A percentile compares a stretch with the other conserved stretches of the same genome.
Evolutionary conservation across 2,113 vertebrate species (phyloP).

Genomic region (Colistium nudipinnis): DNA sequence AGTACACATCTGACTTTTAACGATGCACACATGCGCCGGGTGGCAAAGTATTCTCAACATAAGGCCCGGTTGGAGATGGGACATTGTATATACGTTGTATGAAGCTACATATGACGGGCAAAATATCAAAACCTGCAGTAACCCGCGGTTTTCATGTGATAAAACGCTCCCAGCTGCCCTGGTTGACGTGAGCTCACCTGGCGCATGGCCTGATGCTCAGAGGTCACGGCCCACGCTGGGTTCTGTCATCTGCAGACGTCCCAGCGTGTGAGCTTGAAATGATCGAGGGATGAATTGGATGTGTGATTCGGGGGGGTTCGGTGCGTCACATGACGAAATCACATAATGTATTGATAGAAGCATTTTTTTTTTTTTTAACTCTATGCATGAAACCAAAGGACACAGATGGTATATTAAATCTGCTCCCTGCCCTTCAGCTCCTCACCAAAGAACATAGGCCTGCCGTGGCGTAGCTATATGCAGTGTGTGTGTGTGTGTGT

Average conservation of each 20-base stretch:
- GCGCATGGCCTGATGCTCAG: constrained; percentile 9
- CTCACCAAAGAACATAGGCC: constrained; percentile 33
- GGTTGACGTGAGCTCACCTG: constrained; percentile 39
- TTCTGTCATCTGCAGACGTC: constrained; percentile 30
- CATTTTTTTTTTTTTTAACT: not conserved
- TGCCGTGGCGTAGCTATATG: not conserved
- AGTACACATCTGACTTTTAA: not conserved
- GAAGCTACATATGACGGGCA: too few species aligned
- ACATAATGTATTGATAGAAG: not conserved
- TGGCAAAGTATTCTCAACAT: too few species aligned
- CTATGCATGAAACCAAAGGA: constrained; percentile 35
- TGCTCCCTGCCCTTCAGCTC: constrained; percentile 21
- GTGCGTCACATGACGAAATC: constrained; percentile 1
- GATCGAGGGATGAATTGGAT: not conserved
- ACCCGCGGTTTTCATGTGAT: too few species aligned
- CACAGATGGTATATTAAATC: constrained; percentile 48
- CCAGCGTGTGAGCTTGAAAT: constrained; percentile 3
- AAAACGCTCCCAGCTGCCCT: constrained; percentile 35
- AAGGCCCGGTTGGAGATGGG: not conserved
- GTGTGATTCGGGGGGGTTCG: constrained; percentile 12
- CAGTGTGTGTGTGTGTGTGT: constrained; percentile 19
- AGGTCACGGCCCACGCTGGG: constrained; percentile 20
- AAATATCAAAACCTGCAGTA: too few species aligned
- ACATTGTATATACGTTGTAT: too few species aligned
- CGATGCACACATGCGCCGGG: not conserved